Evolutionary conservation across 2,888 invertebrate species (phyloP).

Genomic region (Itoplectis maculator): DNA sequence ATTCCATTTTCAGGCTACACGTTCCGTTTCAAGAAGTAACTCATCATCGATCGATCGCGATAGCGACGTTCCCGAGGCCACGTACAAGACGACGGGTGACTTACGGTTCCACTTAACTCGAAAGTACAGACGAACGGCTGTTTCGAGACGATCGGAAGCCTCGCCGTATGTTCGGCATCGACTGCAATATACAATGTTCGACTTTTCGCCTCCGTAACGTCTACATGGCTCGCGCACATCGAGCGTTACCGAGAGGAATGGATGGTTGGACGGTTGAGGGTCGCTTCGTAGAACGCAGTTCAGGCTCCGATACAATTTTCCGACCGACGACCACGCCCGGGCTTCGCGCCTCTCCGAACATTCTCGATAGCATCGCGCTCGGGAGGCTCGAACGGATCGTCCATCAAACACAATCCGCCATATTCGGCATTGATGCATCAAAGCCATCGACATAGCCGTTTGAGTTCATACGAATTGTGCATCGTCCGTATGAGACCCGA

Average conservation of each 20-base stretch:
- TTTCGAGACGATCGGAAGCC: constrained; percentile 9
- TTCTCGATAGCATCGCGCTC: constrained; percentile 37
- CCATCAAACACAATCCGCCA: constrained; percentile 49
- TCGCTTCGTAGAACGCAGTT: constrained; percentile 67
- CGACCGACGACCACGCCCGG: constrained; percentile 29
- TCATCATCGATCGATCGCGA: background rate
- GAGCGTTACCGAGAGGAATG: constrained; percentile 1
- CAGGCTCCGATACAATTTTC: constrained; percentile 62
- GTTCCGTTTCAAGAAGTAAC: background rate
- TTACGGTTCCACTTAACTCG: background rate
- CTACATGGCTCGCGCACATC: constrained; percentile 9
- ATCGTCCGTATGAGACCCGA: constrained; percentile 15
- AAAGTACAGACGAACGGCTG: background rate
- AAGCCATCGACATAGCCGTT: constrained; percentile 2
- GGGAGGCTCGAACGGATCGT: constrained; percentile 53
- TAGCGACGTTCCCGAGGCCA: background rate
- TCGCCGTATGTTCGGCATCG: background rate
- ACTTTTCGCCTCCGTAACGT: background rate
- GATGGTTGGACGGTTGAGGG: constrained; percentile 12
- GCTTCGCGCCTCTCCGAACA: constrained; percentile 14
- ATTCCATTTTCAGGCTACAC: too few relatives aligned
- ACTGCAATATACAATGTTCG: constrained; percentile 15
- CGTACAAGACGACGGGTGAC: background rate
- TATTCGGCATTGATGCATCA: constrained; percentile 27
- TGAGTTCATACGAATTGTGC: constrained; percentile 1